Conservation (phyloP, 1,140 invertebrate genomes). For the Drosophila chauvacae region DNA sequence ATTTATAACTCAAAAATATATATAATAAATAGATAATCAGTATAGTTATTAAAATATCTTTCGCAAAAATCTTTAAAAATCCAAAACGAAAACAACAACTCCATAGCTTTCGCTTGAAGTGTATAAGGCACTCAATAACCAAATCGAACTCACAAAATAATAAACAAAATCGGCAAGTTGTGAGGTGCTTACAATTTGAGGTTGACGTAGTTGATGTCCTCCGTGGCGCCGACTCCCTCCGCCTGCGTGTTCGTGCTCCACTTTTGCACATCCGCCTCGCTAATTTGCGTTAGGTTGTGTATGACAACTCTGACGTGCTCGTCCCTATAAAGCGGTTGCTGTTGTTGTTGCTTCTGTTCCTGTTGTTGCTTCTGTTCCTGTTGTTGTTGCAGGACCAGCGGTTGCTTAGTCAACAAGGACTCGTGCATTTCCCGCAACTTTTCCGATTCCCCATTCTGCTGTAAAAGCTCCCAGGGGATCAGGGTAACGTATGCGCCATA, state of each 20-base stretch:
- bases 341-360: neutral
- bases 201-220: conserved; percentile 72
- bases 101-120: neutral
- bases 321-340: conserved; percentile 55
- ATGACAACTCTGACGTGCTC: conserved; percentile 84
- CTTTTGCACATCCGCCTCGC: conserved; percentile 74
- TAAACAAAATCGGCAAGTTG: conserved; percentile 14
- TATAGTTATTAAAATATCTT: neutral
- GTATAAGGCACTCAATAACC: neutral
- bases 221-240: conserved; percentile 24
- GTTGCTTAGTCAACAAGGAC: conserved; percentile 66
- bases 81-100: neutral
- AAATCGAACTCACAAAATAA: conserved; percentile 28
- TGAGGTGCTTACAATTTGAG: conserved; percentile 72
- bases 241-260: conserved; percentile 51
- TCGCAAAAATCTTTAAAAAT: neutral
- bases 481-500: conserved; percentile 71
- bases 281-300: conserved; percentile 84
- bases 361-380: conserved; percentile 6
- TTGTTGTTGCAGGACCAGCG: conserved; percentile 29
- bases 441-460: conserved; percentile 74
- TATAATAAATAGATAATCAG: neutral
- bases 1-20: neutral
- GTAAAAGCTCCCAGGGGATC: conserved; percentile 80
- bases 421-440: conserved; percentile 72